Conservation (phyloP, 2,888 invertebrate genomes). For the Caenorhabditis sp. region DNA sequence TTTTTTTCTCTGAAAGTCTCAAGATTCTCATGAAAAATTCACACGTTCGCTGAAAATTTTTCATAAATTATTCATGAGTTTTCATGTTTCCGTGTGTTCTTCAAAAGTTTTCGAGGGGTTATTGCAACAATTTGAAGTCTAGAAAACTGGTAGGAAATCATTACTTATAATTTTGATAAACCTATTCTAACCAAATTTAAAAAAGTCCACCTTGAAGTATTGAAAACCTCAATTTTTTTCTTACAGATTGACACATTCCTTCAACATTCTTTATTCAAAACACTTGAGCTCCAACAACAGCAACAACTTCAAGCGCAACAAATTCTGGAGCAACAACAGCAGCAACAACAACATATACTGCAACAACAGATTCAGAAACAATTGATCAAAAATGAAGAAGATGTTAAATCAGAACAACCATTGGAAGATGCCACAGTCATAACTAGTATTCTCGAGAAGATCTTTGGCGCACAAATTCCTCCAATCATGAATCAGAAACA, state of each 20-base stretch:
- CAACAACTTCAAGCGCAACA: neutral
- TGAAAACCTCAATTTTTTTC: constrained; percentile 3
- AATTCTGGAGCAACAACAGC: neutral
- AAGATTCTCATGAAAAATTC: neutral
- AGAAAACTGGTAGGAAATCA: too few relatives aligned
- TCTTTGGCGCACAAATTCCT: neutral
- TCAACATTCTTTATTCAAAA: neutral
- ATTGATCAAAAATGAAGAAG: neutral
- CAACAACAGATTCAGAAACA: neutral
- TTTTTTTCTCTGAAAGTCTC: neutral
- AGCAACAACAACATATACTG: neutral
- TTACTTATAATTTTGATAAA: too few relatives aligned
- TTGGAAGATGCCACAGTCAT: neutral
- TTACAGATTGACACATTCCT: constrained; percentile 1
- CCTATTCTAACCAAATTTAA: too few relatives aligned
- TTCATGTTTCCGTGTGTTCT: neutral
- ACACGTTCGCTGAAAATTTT: neutral
- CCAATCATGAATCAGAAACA: neutral
- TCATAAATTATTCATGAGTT: neutral
- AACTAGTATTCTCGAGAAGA: constrained; percentile 4
- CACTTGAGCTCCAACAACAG: neutral
- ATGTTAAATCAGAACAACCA: neutral
- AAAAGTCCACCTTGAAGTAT: neutral
- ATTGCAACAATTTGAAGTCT: too few relatives aligned
- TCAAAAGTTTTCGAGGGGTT: too few relatives aligned